Conservation (phyloP, 1,140 invertebrate species). For the Cotesia chilonis region DNA sequence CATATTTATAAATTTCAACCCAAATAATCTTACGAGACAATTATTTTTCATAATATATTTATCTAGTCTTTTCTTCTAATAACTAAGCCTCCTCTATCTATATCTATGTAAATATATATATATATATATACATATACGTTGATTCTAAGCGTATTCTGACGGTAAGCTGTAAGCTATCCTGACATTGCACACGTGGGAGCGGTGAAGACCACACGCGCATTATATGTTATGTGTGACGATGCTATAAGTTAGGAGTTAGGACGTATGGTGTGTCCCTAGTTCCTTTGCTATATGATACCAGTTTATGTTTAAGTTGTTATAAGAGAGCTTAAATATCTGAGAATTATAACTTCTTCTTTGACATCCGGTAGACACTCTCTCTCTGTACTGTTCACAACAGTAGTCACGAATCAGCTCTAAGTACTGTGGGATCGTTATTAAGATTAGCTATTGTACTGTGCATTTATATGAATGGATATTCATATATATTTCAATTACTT, state of each 20-base stretch:
- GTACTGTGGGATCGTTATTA: too few species aligned
- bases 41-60: too few species aligned
- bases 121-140: too few species aligned
- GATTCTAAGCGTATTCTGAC: neutral
- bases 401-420: neutral
- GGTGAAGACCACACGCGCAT: neutral
- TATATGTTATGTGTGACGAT: neutral
- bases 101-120: too few species aligned
- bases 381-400: neutral
- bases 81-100: too few species aligned
- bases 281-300: too few species aligned
- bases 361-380: conserved; percentile 4
- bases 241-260: neutral
- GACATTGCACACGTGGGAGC: conserved; percentile 4
- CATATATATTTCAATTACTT: too few species aligned
- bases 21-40: too few species aligned
- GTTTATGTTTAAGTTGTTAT: neutral
- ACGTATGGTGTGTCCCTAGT: neutral
- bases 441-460: too few species aligned
- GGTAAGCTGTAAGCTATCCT: neutral
- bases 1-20: too few species aligned
- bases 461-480: too few species aligned
- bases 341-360: neutral
- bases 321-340: neutral
- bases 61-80: too few species aligned